Percentiles rank a stretch among this genome's conserved stretches.
Conservation (phyloP, 1,140 invertebrate species). For the Eufriesea mexicana region DNA sequence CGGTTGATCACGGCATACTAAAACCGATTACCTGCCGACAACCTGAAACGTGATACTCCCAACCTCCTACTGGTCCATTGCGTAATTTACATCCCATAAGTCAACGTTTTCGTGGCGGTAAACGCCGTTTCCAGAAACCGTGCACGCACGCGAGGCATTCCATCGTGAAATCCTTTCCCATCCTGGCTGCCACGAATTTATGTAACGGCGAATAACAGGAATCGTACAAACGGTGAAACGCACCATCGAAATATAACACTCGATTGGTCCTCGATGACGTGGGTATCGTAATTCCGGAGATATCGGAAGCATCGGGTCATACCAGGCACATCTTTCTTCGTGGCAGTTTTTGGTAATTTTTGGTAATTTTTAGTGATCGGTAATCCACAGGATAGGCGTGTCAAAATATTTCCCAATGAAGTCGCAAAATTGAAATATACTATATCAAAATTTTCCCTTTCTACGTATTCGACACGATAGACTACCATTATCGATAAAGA, state of each 20-base stretch:
- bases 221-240: background rate
- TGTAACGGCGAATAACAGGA: background rate
- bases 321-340: too few species aligned
- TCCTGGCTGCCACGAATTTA: conserved; percentile 1
- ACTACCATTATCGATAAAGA: too few species aligned
- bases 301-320: too few species aligned
- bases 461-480: too few species aligned
- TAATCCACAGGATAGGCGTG: too few species aligned
- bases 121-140: conserved; percentile 33
- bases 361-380: too few species aligned
- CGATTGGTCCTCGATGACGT: too few species aligned
- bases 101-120: conserved; percentile 22
- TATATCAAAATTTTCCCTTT: too few species aligned
- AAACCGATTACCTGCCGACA: conserved; percentile 63
- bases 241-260: background rate
- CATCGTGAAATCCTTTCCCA: background rate
- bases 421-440: too few species aligned
- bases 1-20: conserved; percentile 50
- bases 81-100: conserved; percentile 63
- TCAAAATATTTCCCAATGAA: too few species aligned
- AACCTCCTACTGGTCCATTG: conserved; percentile 60
- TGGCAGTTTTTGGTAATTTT: too few species aligned
- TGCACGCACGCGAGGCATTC: conserved; percentile 2
- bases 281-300: too few species aligned
- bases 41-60: conserved; percentile 61